phyloP scores from a whole-genome alignment of 1,140 invertebrate genomes.

The Ericerus pela region DNA sequence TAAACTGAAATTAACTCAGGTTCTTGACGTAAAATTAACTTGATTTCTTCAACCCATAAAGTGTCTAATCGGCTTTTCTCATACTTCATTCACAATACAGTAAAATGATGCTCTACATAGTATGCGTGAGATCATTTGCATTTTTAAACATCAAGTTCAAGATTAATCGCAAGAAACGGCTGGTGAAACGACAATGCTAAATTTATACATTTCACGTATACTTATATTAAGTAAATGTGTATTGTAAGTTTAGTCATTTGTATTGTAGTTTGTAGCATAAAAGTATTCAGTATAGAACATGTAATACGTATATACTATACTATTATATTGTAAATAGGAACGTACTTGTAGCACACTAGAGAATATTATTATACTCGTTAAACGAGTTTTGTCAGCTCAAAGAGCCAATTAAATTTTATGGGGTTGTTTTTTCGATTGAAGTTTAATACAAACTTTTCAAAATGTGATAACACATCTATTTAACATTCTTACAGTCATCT shows the following conservation, averaged over 20 bases:
- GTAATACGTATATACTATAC: conserved; percentile 8
- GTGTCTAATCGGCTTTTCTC: too few species aligned
- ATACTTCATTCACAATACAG: too few species aligned
- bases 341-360: not conserved
- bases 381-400: conserved; percentile 7
- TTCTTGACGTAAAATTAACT: too few species aligned
- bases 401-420: conserved; percentile 10
- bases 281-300: not conserved
- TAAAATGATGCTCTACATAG: too few species aligned
- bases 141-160: too few species aligned
- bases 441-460: conserved; percentile 11
- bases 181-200: too few species aligned
- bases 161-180: too few species aligned
- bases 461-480: conserved; percentile 11
- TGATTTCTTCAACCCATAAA: too few species aligned
- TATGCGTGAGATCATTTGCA: too few species aligned
- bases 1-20: too few species aligned
- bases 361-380: conserved; percentile 11
- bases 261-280: conserved; percentile 3
- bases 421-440: conserved; percentile 11
- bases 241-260: conserved; percentile 9
- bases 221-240: not conserved
- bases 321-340: conserved; percentile 5
- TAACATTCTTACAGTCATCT: conserved; percentile 5
- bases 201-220: conserved; percentile 2